Percentiles rank a stretch among this genome's conserved stretches.
These are phyloP conservation scores for Varanus salvator DNA, from an alignment of 2,113 vertebrate species.

Conservation along the genomic window DNA sequence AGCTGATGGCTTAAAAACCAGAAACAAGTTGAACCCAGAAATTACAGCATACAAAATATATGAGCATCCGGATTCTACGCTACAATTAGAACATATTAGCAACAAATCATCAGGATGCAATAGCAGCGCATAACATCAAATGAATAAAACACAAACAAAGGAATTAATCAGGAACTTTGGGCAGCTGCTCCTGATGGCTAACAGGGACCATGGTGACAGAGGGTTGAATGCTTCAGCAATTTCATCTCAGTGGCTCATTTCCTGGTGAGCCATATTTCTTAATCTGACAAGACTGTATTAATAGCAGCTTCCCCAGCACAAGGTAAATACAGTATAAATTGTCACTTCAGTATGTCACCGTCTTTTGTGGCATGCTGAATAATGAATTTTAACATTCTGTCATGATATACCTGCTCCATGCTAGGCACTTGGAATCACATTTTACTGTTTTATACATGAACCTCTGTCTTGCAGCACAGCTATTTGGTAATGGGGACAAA, in stretches of 20 bases:
- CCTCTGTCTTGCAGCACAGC: slow-evolving; percentile 15
- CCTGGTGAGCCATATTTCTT: background rate
- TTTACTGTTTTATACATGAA: background rate
- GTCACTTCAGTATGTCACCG: slow-evolving; percentile 9
- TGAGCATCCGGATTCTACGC: background rate
- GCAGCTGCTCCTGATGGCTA: background rate
- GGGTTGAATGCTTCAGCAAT: slow-evolving; percentile 14
- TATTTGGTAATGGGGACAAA: background rate
- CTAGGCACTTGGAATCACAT: background rate
- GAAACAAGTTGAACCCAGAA: background rate
- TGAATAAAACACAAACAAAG: background rate
- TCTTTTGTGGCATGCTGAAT: slow-evolving; percentile 45
- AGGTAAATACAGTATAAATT: slow-evolving; percentile 35
- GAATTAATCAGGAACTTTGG: background rate
- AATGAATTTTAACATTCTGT: slow-evolving; percentile 55
- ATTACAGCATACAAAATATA: background rate
- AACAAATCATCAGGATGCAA: background rate
- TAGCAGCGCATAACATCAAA: background rate
- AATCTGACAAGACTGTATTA: accelerated
- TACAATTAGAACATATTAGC: background rate
- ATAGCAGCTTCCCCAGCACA: slow-evolving; percentile 5
- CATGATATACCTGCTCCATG: slow-evolving; percentile 29
- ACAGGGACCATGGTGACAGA: background rate
- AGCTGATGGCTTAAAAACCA: background rate
- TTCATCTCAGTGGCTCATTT: slow-evolving; percentile 10